Evolutionary conservation across 2,888 invertebrate genomes (phyloP).

Genomic region (Caenorhabditis drosophilae): DNA sequence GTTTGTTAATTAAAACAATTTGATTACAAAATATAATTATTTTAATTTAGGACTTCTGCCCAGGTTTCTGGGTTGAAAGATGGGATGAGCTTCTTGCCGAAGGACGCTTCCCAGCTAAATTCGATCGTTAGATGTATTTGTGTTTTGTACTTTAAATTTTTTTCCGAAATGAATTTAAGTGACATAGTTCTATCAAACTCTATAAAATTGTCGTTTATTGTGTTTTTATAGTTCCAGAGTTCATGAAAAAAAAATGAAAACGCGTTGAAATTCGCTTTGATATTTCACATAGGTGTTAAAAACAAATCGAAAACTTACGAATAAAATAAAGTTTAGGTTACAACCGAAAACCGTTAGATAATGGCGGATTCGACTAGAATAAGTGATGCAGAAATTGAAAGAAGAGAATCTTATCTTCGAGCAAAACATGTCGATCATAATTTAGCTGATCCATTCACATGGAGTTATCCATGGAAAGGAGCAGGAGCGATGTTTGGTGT

Average conservation of each 20-base stretch:
- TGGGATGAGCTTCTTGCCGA: conserved; percentile 68
- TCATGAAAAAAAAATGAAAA: no score
- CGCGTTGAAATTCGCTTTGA: conserved; percentile 28
- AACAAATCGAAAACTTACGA: conserved; percentile 11
- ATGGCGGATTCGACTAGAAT: conserved; percentile 63
- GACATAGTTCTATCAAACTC: conserved; percentile 27
- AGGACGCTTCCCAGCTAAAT: conserved; percentile 68
- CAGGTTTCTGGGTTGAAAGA: conserved; percentile 68
- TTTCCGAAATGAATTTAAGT: conserved; percentile 5
- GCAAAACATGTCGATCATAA: conserved; percentile 46
- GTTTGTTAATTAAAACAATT: conserved; percentile 11
- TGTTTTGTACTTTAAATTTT: background rate
- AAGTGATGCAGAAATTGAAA: conserved; percentile 52
- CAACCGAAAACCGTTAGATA: background rate
- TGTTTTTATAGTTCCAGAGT: no score
- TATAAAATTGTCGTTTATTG: no score
- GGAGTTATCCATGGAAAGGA: conserved; percentile 61
- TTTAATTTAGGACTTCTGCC: conserved; percentile 67
- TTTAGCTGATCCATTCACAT: conserved; percentile 63
- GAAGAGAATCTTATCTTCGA: conserved; percentile 58
- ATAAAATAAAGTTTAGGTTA: conserved; percentile 6
- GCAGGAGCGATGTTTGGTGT: conserved; percentile 49
- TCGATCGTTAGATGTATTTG: conserved; percentile 65
- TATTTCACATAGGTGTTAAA: background rate
- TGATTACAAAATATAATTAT: background rate